Evolutionary conservation across 1,140 invertebrate genomes (phyloP).

Genomic region (Sinella curviseta): DNA sequence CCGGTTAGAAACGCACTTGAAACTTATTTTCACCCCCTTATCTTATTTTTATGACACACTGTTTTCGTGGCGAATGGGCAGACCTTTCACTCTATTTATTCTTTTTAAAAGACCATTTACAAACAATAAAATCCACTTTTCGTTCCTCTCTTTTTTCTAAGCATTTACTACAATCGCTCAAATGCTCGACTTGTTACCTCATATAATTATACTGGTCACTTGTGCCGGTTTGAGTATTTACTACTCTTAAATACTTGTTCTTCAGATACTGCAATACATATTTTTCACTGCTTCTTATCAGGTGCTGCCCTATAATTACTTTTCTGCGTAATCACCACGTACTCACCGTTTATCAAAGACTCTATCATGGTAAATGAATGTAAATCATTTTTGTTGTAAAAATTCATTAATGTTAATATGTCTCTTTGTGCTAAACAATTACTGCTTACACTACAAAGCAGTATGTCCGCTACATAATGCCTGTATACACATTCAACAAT

Average conservation of each 20-base stretch:
- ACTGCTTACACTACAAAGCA: too few relatives aligned
- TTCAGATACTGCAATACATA: too few relatives aligned
- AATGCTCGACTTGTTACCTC: background rate
- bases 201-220: background rate
- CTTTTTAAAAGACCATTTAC: background rate
- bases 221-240: too few relatives aligned
- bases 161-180: background rate
- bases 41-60: too few relatives aligned
- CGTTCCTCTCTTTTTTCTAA: background rate
- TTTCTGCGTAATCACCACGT: slow-evolving; percentile 3
- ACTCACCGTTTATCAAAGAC: slow-evolving; percentile 7
- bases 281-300: slow-evolving; percentile 1
- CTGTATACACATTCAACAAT: too few relatives aligned
- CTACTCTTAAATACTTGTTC: too few relatives aligned
- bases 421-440: too few relatives aligned
- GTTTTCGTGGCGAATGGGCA: too few relatives aligned
- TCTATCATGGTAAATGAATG: background rate
- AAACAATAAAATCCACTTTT: slow-evolving; percentile 3
- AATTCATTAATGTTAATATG: slow-evolving; percentile 11
- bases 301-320: slow-evolving; percentile 21
- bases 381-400: slow-evolving; percentile 19
- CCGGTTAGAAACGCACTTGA: background rate
- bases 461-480: too few relatives aligned
- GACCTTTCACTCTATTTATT: too few relatives aligned
- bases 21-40: too few relatives aligned